phyloP scores from a whole-genome alignment of 2,113 vertebrate species.

The Ursus arctos region DNA sequence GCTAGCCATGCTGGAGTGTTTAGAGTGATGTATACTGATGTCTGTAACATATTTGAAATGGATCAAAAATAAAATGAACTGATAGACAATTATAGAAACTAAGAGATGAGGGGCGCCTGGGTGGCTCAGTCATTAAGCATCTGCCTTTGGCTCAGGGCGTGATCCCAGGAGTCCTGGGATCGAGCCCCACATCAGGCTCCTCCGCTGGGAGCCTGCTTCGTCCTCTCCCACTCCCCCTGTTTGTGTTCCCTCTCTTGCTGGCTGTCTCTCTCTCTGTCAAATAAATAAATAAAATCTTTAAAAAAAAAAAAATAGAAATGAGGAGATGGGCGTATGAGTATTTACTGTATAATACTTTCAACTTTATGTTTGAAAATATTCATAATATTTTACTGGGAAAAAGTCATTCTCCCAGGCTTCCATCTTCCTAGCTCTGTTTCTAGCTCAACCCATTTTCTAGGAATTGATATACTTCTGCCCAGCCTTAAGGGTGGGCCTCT shows the following conservation, averaged over 20 bases:
- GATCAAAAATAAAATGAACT: not conserved
- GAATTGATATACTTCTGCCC: not conserved
- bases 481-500: not conserved
- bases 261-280: too few relatives aligned
- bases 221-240: too few relatives aligned
- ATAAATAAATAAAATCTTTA: too few relatives aligned
- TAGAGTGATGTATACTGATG: not conserved
- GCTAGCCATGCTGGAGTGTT: not conserved
- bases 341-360: slow-evolving; percentile 15
- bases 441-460: not conserved
- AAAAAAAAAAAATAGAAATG: not conserved
- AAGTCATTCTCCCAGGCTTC: not conserved
- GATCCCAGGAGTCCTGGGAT: too few relatives aligned
- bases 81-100: not conserved
- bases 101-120: not conserved
- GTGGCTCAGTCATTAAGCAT: too few relatives aligned
- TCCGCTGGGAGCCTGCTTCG: too few relatives aligned
- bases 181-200: too few relatives aligned
- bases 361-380: not conserved
- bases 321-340: not conserved
- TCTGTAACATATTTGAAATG: slow-evolving; percentile 4
- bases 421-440: not conserved
- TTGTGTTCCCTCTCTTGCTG: too few relatives aligned
- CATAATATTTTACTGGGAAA: not conserved
- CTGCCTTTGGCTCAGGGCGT: too few relatives aligned